Percentiles rank a stretch among this genome's conserved stretches.
phyloP scores from a whole-genome alignment of 2,888 invertebrate species.

The Podabrus alpinus region DNA sequence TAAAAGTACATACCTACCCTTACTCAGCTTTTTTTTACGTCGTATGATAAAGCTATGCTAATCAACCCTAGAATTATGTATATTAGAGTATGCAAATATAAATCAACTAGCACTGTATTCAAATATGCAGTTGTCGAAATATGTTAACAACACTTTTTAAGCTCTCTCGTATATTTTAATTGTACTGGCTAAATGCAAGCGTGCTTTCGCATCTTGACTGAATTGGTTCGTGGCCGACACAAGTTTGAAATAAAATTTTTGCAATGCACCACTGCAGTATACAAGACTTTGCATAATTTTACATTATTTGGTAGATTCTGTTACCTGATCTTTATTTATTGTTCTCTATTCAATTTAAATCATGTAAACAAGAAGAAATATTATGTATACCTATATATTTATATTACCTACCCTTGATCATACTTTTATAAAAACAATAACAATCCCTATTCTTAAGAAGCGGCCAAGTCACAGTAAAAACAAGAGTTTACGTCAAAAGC shows the following conservation, averaged over 20 bases:
- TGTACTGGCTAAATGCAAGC: slow-evolving; percentile 10
- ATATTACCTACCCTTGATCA: slow-evolving; percentile 20
- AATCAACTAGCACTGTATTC: slow-evolving; percentile 19
- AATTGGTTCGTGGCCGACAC: slow-evolving; percentile 25
- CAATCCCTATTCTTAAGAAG: slow-evolving; percentile 26
- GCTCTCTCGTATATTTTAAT: background rate
- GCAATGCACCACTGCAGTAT: slow-evolving; percentile 4
- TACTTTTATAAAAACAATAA: slow-evolving; percentile 27
- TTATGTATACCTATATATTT: background rate
- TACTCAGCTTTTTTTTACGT: slow-evolving; percentile 16
- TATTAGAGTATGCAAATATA: slow-evolving; percentile 22
- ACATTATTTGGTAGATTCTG: background rate
- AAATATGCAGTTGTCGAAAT: slow-evolving; percentile 23
- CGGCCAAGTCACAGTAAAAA: slow-evolving; percentile 19
- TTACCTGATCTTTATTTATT: background rate
- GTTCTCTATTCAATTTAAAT: background rate
- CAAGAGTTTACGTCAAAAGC: slow-evolving; percentile 26
- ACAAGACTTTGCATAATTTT: slow-evolving; percentile 3
- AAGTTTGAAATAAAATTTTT: slow-evolving; percentile 17
- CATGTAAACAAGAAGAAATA: background rate
- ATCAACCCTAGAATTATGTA: slow-evolving; percentile 25
- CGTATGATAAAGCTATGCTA: slow-evolving; percentile 26
- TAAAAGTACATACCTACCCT: slow-evolving; percentile 17
- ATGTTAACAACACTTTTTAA: slow-evolving; percentile 11
- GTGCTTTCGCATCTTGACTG: slow-evolving; percentile 17